Evolutionary conservation across 2,888 invertebrate species (phyloP).

Genomic region (Suillia variegata): DNA sequence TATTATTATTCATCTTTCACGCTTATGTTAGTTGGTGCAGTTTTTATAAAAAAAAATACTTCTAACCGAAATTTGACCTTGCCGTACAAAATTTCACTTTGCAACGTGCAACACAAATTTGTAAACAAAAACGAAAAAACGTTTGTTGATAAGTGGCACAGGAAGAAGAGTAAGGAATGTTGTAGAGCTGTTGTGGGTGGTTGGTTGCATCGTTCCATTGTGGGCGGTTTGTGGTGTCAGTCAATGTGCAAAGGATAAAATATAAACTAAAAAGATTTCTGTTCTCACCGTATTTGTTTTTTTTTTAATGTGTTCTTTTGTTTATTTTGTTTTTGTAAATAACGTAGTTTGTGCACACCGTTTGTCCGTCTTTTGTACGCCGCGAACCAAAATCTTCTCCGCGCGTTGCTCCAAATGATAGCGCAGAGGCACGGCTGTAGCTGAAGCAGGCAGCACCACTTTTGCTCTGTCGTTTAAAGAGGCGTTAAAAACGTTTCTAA

Average conservation of each 20-base stretch:
- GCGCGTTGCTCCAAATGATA: conserved; percentile 11
- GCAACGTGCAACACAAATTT: background rate
- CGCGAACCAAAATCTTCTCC: background rate
- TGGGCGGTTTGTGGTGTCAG: background rate
- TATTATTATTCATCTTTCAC: no score
- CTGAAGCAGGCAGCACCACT: no score
- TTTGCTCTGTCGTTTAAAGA: conserved; percentile 13
- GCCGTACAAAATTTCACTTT: background rate
- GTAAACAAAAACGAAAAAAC: conserved; percentile 1
- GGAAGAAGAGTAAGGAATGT: background rate
- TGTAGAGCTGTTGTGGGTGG: background rate
- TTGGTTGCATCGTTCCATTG: background rate
- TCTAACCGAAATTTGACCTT: background rate
- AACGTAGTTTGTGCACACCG: background rate
- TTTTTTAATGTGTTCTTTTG: background rate
- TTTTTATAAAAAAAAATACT: no score
- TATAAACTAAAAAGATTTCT: background rate
- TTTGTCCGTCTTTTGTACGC: background rate
- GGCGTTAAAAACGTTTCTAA: conserved; percentile 17
- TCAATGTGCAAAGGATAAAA: background rate
- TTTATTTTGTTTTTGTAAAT: conserved; percentile 12
- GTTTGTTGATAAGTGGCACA: background rate
- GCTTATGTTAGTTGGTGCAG: no score
- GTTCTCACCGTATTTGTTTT: background rate
- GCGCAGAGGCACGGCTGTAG: conserved; percentile 2